Evolutionary conservation across 2,888 invertebrate species (phyloP).

Genomic region (Dolomedes plantarius): DNA sequence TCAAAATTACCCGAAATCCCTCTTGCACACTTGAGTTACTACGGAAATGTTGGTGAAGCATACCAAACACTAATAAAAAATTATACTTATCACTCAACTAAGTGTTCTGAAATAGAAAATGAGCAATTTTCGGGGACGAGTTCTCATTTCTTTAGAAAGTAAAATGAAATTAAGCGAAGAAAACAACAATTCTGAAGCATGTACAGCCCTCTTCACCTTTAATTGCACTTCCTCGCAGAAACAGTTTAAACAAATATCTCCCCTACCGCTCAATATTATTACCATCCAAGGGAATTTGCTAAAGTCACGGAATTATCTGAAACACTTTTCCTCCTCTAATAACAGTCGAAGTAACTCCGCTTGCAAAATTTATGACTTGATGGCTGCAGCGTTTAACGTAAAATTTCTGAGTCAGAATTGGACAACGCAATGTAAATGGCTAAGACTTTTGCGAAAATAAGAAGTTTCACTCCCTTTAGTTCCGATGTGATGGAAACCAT

Average conservation of each 20-base stretch:
- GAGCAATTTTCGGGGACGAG: too few species aligned
- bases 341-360: neutral
- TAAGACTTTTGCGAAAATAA: neutral
- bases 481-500: too few species aligned
- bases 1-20: too few species aligned
- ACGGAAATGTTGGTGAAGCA: too few species aligned
- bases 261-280: neutral
- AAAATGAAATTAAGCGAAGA: neutral
- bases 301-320: too few species aligned
- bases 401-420: neutral
- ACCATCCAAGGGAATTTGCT: neutral
- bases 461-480: neutral
- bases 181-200: neutral
- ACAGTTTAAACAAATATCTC: neutral
- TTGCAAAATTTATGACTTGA: neutral
- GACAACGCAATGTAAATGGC: neutral
- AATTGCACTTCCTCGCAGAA: neutral
- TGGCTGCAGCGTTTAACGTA: neutral
- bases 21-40: too few species aligned
- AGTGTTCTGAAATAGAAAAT: too few species aligned
- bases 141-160: too few species aligned
- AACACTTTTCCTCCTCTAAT: neutral
- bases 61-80: too few species aligned
- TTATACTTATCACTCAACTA: too few species aligned
- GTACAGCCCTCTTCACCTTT: neutral